A percentile compares a stretch with the other conserved stretches of the same genome.
These are phyloP conservation scores for Bombus ignitus DNA, from an alignment of 1,140 invertebrate species.

Conservation along the genomic window DNA sequence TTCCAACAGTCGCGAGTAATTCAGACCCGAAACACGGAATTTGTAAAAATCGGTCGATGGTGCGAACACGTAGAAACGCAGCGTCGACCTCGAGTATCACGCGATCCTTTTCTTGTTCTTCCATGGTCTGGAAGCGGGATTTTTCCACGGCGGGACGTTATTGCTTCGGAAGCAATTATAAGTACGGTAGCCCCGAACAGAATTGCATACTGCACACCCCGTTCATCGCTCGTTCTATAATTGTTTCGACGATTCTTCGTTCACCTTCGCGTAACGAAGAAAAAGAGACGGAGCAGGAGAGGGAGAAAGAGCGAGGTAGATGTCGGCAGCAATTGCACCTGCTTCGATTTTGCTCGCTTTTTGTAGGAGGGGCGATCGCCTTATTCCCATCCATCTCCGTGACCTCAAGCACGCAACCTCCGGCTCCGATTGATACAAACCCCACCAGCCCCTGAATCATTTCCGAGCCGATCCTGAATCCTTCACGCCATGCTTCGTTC, in stretches of 20 bases:
- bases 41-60: slow-evolving; percentile 17
- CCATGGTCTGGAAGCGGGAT: slow-evolving; percentile 40
- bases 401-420: slow-evolving; percentile 72
- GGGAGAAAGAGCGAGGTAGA: not conserved
- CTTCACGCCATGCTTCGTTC: slow-evolving; percentile 18
- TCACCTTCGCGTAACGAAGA: not conserved
- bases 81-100: slow-evolving; percentile 21
- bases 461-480: slow-evolving; percentile 32
- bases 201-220: slow-evolving; percentile 67
- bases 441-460: slow-evolving; percentile 29
- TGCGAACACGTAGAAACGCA: slow-evolving; percentile 26
- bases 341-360: slow-evolving; percentile 74
- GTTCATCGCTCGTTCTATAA: slow-evolving; percentile 65
- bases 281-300: not conserved
- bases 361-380: slow-evolving; percentile 69
- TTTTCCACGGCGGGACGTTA: slow-evolving; percentile 63
- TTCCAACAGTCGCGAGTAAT: not conserved
- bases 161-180: slow-evolving; percentile 70
- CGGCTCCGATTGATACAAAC: slow-evolving; percentile 70
- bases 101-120: slow-evolving; percentile 38
- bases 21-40: not conserved
- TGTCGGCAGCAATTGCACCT: slow-evolving; percentile 70
- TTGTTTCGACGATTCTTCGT: slow-evolving; percentile 74
- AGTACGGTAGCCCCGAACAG: slow-evolving; percentile 69
- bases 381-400: slow-evolving; percentile 65